Percentiles rank a stretch among this genome's conserved stretches.
Evolutionary conservation across 2,888 invertebrate genomes (phyloP).

Genomic region (Buathra laborator): DNA sequence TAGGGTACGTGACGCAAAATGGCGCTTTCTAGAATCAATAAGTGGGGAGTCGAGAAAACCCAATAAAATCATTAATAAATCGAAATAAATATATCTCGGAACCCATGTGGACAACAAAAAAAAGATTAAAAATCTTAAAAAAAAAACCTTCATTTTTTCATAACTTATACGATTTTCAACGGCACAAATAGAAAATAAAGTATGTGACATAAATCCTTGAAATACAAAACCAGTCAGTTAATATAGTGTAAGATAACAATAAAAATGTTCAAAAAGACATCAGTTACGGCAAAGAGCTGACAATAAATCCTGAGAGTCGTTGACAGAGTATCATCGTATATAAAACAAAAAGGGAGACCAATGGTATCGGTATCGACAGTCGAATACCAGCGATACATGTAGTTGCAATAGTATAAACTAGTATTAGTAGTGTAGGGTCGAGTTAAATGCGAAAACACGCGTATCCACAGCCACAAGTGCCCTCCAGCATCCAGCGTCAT

Average conservation of each 20-base stretch:
- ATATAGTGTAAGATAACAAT: neutral
- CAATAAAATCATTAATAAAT: too few species aligned
- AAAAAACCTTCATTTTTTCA: too few species aligned
- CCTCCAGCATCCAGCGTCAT: slow-evolving; percentile 70
- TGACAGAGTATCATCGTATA: neutral
- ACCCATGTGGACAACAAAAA: too few species aligned
- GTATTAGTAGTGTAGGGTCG: slow-evolving; percentile 32
- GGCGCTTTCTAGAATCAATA: too few species aligned
- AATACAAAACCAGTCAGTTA: too few species aligned
- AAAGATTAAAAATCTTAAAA: too few species aligned
- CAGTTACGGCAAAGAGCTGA: neutral
- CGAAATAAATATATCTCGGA: too few species aligned
- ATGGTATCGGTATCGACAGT: neutral
- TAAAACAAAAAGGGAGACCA: neutral
- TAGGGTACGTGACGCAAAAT: too few species aligned
- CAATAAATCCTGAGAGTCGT: neutral
- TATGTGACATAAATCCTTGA: too few species aligned
- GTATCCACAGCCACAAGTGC: slow-evolving; percentile 78
- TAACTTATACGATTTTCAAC: too few species aligned
- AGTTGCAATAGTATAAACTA: neutral
- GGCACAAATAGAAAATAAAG: too few species aligned
- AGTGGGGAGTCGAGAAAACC: too few species aligned
- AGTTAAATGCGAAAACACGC: slow-evolving; percentile 80
- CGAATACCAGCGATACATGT: neutral
- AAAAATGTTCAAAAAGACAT: neutral